phyloP scores from a whole-genome alignment of 2,113 vertebrate genomes.

The Benitochromis conjunctus region DNA sequence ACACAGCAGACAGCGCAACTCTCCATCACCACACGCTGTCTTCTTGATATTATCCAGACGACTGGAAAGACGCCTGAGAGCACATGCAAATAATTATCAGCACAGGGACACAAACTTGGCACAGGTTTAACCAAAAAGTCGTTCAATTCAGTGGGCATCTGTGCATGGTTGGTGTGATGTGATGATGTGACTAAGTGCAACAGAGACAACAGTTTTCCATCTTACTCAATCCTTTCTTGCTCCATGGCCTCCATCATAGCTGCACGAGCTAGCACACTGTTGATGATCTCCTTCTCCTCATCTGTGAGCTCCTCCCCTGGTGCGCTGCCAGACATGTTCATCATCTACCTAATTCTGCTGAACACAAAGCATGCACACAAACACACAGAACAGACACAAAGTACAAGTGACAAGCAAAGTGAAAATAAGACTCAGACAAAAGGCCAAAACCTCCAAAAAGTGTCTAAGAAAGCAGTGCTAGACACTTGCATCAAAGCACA shows the following conservation, averaged over 20 bases:
- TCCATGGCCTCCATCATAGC: conserved; percentile 91
- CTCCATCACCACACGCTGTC: conserved; percentile 85
- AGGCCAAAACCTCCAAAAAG: not conserved
- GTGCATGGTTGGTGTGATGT: not conserved
- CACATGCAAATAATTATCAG: not conserved
- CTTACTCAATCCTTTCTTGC: conserved; percentile 89
- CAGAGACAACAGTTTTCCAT: not conserved
- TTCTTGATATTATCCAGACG: conserved; percentile 85
- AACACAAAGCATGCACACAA: not conserved
- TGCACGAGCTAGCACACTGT: conserved; percentile 86
- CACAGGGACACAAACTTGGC: not conserved
- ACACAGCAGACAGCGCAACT: conserved; percentile 85
- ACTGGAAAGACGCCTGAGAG: conserved; percentile 82
- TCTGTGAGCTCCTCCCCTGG: conserved; percentile 84
- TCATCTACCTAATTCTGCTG: conserved; percentile 20
- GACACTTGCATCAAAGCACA: not conserved
- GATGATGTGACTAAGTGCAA: not conserved
- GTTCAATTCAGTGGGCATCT: not conserved
- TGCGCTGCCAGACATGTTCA: conserved; percentile 55
- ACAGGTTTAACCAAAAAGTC: not conserved
- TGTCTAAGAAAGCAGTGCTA: not conserved
- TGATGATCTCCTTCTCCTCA: conserved; percentile 95
- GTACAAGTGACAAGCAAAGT: not conserved
- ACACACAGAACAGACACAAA: not conserved
- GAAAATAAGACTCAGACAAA: not conserved